phyloP scores from a whole-genome alignment of 2,888 invertebrate genomes.

The Meliscaeva auricollis region DNA sequence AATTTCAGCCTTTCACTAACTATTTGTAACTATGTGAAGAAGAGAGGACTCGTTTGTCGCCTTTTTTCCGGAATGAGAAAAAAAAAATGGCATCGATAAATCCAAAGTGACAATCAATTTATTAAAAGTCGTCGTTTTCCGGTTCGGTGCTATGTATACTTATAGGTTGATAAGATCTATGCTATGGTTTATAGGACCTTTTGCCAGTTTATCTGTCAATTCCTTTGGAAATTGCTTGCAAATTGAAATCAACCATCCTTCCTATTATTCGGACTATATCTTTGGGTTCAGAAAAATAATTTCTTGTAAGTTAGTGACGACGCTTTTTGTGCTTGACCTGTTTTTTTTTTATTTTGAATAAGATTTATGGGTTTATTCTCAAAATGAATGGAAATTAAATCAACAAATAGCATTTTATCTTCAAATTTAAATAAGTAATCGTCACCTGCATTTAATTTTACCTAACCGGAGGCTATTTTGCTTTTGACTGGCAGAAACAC shows the following conservation, averaged over 20 bases:
- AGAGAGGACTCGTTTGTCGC: constrained; percentile 39
- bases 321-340: constrained; percentile 3
- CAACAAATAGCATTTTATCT: constrained; percentile 22
- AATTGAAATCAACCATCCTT: constrained; percentile 57
- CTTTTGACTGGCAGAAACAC: constrained; percentile 28
- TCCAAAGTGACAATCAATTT: constrained; percentile 71
- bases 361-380: background rate
- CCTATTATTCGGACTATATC: background rate
- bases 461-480: background rate
- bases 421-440: constrained; percentile 28
- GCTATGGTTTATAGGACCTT: constrained; percentile 46
- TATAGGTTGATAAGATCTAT: constrained; percentile 43
- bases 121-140: constrained; percentile 61
- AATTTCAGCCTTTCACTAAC: constrained; percentile 19
- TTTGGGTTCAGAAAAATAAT: constrained; percentile 16
- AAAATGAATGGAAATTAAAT: constrained; percentile 52
- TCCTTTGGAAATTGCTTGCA: constrained; percentile 44
- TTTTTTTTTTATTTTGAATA: background rate
- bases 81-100: constrained; percentile 65
- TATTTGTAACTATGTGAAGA: constrained; percentile 19
- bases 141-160: background rate
- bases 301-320: constrained; percentile 9
- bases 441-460: constrained; percentile 31
- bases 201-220: constrained; percentile 69
- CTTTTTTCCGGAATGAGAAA: constrained; percentile 19